Base-by-base conservation (phyloP, 2,888 invertebrate genomes). In the Hedychridium roseum region DNA sequence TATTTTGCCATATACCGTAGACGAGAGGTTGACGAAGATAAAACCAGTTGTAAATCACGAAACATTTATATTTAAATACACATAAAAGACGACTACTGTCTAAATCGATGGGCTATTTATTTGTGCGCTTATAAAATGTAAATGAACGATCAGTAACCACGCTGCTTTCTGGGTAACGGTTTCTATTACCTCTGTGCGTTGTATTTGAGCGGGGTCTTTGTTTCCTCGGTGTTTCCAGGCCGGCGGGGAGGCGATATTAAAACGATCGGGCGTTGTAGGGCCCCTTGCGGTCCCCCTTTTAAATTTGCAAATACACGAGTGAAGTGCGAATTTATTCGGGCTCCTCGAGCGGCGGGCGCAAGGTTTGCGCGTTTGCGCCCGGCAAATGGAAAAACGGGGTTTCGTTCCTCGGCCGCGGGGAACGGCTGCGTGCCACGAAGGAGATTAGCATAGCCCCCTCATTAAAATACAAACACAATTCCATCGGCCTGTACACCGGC, bases 401-500 rank as follows among this genome's bases (percentile, higher is more conserved):
- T 58, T 57, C 55, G 50, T 57, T 52, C 52, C 39, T 44, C 40
- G 54, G 39, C 35, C 37, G 30, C 43, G 49, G 30, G 46, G 47
- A 23, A 52, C 46, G 54, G 43, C 64, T 63, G 64, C 64, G 67
- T 69, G 70, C 70, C 68, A 64, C 63, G 64, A 66, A 57, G 60
- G 50, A 71, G 74, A 78, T 78, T 78, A 78, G 74, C 78, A 76
- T 78, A 77, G 70, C 71, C 66, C 67, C 71, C 74, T 77, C 77
- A 74, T 78, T 76, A 78, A 77, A 77, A 78, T 74, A 77, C 74
- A 77, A 78, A 76, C 74, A 76, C 74, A 68, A 69, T 69, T 63
- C 64, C 64, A 66, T 68, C 64, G 66, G 59, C 55, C 50, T 62
- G 62, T 54, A 60, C 53, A 61, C 48, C 45, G 50, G 15, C 40